Percentiles rank a stretch among this genome's conserved stretches.
These are phyloP conservation scores for Drosophila tsacasi DNA, from an alignment of 1,140 invertebrate species.

Conservation along the genomic window DNA sequence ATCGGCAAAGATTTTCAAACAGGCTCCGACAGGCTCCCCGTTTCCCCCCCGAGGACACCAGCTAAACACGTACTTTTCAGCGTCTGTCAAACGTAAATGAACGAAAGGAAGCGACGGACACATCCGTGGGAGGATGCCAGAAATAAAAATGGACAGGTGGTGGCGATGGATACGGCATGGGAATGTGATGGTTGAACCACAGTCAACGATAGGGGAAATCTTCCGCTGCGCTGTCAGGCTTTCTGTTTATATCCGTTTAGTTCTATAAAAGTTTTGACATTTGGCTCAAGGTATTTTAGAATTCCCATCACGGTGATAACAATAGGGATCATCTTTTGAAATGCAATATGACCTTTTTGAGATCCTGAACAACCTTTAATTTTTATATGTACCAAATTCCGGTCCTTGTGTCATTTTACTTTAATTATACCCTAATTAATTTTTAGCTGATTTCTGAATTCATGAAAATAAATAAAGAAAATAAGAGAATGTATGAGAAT, in stretches of 20 bases:
- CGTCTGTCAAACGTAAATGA: constrained; percentile 66
- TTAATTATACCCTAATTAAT: background rate
- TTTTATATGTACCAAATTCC: no score
- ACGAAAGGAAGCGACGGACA: constrained; percentile 8
- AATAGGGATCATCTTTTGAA: background rate
- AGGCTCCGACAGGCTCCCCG: constrained; percentile 1
- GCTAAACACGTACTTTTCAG: constrained; percentile 71
- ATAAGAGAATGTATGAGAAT: no score
- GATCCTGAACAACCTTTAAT: background rate
- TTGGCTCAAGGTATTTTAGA: constrained; percentile 9
- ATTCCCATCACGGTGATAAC: background rate
- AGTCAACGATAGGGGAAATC: constrained; percentile 20
- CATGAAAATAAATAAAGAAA: no score
- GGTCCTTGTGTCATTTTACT: no score
- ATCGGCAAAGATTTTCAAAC: constrained; percentile 66
- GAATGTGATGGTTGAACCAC: constrained; percentile 9
- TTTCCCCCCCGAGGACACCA: constrained; percentile 23
- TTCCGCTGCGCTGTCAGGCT: constrained; percentile 34
- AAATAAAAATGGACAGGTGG: constrained; percentile 27
- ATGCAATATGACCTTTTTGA: background rate
- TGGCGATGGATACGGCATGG: constrained; percentile 2
- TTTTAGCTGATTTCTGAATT: background rate
- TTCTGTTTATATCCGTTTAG: constrained; percentile 47
- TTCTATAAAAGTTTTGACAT: constrained; percentile 33
- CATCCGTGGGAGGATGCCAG: constrained; percentile 19